Base-by-base conservation (phyloP, 2,113 vertebrate species). In the Nothobranchius furzeri region DNA sequence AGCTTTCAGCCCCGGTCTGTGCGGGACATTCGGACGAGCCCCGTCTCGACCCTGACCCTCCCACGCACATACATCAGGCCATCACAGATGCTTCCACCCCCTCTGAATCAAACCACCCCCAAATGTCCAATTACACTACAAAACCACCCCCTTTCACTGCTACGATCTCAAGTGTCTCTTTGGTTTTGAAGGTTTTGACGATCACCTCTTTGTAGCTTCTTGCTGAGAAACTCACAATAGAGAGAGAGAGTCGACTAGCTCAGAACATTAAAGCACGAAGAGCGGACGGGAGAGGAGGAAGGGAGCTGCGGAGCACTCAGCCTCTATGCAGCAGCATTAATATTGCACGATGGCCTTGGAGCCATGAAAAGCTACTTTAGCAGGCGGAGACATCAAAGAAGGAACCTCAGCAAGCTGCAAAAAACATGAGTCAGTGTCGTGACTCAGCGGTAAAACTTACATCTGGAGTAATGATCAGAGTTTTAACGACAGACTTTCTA, bases 261-360 rank as follows among this genome's bases (percentile, higher is more conserved):
- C 46, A 1, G 48, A 35, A 81, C 55, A 47, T 40, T 63, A 52
- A 64, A 20, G 60, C n/a, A 64, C 36, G 35, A 35, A 60, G 45
- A 45, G 37, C 37, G 48, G 61, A 30, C 6, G 55, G 12, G 15
- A 53, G 36, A 17, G 12, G 68, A 76, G 64, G 42, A 12, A 30
- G 60, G 6, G 47, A 56, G 75, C 77, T 81, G 81, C 62, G 51
- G 64, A 79, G 71, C 74, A 67, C 64, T 72, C 50, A 45, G 78
- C 0, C 55, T 70, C 78, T 82, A 68, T 81, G 83, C 70, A 57
- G 78, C 78, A 83, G 78, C 87, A 90, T 90, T 87, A 91, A 91
- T 89, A 89, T 90, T 90, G 74, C 69, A 85, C 67, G 17, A 69
- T 15, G 76, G 81, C 82, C 81, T 82, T 56, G 73, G 70, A 87